phyloP scores from a whole-genome alignment of 2,888 invertebrate genomes.

The Creontiades dilutus region DNA sequence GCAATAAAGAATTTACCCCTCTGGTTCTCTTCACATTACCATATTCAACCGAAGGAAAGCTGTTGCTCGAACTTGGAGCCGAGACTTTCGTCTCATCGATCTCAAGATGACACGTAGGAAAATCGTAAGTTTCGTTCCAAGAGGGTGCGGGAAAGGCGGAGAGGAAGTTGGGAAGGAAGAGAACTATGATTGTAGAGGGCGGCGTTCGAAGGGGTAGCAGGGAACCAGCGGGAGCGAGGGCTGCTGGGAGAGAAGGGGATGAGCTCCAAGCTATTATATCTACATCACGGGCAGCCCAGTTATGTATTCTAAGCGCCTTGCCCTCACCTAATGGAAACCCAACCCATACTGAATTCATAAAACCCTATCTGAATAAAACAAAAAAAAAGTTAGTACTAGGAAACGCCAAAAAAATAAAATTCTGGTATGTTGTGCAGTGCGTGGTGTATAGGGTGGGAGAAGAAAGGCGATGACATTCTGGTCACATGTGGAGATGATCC shows the following conservation, averaged over 20 bases:
- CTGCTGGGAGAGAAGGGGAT: conserved; percentile 48
- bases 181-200: conserved; percentile 71
- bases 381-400: conserved; percentile 52
- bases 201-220: conserved; percentile 70
- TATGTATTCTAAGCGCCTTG: conserved; percentile 73
- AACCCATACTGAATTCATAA: conserved; percentile 75
- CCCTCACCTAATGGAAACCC: conserved; percentile 74
- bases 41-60: not conserved
- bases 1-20: too few relatives aligned
- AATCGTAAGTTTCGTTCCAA: conserved; percentile 31
- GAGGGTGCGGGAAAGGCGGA: not conserved
- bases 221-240: conserved; percentile 46
- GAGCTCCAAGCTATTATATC: conserved; percentile 72
- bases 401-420: conserved; percentile 2
- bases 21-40: not conserved
- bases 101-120: conserved; percentile 42
- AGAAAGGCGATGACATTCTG: conserved; percentile 70
- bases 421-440: conserved; percentile 41
- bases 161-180: conserved; percentile 43
- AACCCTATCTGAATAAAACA: conserved; percentile 73
- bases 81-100: not conserved
- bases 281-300: conserved; percentile 71
- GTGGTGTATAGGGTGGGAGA: conserved; percentile 11
- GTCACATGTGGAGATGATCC: conserved; percentile 73
- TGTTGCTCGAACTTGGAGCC: conserved; percentile 22